Percentiles rank a stretch among this genome's conserved stretches.
phyloP scores from a whole-genome alignment of 2,888 invertebrate genomes.

The Pteria penguin region DNA sequence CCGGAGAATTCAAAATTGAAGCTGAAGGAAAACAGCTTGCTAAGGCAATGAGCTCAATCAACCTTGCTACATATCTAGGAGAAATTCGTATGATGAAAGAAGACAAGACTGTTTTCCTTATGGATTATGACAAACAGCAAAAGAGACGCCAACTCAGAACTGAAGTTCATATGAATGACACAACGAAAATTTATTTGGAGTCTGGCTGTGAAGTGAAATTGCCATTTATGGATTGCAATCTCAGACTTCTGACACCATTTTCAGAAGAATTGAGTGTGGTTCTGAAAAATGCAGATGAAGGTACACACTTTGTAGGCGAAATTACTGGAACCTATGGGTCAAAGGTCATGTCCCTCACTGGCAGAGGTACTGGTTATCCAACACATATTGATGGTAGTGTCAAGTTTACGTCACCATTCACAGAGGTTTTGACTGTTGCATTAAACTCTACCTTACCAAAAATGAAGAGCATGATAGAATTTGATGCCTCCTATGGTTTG shows the following conservation, averaged over 20 bases:
- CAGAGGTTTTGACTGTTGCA: not conserved
- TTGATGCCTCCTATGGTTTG: not conserved
- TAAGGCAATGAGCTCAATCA: not conserved
- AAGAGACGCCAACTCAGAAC: not conserved
- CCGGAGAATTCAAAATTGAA: not conserved
- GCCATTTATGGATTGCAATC: slow-evolving; percentile 5
- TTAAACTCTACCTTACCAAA: not conserved
- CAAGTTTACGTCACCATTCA: not conserved
- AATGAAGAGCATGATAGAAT: not conserved
- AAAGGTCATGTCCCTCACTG: not conserved
- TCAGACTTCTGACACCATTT: not conserved
- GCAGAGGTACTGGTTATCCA: not conserved
- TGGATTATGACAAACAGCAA: not conserved
- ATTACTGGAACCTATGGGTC: slow-evolving; percentile 12
- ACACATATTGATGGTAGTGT: not conserved
- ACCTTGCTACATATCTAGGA: not conserved
- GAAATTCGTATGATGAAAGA: not conserved
- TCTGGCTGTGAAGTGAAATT: slow-evolving; percentile 6
- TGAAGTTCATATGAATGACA: not conserved
- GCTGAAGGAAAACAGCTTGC: not conserved
- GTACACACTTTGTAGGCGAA: not conserved
- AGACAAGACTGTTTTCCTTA: not conserved
- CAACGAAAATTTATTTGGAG: not conserved
- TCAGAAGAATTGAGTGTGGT: not conserved
- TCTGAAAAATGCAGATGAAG: slow-evolving; percentile 3